A percentile compares a stretch with the other conserved stretches of the same genome.
These are phyloP conservation scores for Nothobranchius furzeri DNA, from an alignment of 2,113 vertebrate species.

Conservation along the genomic window DNA sequence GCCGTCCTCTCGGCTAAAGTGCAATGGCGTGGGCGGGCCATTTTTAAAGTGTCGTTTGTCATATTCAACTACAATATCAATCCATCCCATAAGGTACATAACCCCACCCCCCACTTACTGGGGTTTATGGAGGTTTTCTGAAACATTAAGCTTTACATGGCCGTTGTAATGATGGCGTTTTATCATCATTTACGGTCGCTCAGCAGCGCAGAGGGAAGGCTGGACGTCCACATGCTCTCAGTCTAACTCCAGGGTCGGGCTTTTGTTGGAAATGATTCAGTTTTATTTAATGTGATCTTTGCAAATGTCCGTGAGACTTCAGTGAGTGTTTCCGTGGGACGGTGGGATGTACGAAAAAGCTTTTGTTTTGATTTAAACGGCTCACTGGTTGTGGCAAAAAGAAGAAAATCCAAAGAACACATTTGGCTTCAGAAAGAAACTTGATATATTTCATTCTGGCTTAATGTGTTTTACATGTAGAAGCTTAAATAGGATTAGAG, in stretches of 20 bases:
- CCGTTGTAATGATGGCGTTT: constrained; percentile 46
- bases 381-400: too few species aligned
- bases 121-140: constrained; percentile 53
- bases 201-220: background rate
- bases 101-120: constrained; percentile 4
- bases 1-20: constrained; percentile 55
- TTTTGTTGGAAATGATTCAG: constrained; percentile 9
- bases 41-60: constrained; percentile 67
- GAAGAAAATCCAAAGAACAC: too few species aligned
- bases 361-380: background rate
- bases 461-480: too few species aligned
- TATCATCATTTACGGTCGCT: constrained; percentile 53
- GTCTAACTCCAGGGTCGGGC: constrained; percentile 26
- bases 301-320: background rate
- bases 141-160: constrained; percentile 61
- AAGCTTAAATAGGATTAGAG: too few species aligned
- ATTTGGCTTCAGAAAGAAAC: too few species aligned
- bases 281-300: constrained; percentile 32
- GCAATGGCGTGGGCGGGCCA: constrained; percentile 58
- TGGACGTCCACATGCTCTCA: constrained; percentile 23
- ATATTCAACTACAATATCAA: constrained; percentile 65
- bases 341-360: background rate
- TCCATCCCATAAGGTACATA: constrained; percentile 51
- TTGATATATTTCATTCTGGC: too few species aligned
- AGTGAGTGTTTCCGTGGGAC: background rate